Conservation (phyloP, 2,113 vertebrate genomes). For the Hirundichthys speculiger region DNA sequence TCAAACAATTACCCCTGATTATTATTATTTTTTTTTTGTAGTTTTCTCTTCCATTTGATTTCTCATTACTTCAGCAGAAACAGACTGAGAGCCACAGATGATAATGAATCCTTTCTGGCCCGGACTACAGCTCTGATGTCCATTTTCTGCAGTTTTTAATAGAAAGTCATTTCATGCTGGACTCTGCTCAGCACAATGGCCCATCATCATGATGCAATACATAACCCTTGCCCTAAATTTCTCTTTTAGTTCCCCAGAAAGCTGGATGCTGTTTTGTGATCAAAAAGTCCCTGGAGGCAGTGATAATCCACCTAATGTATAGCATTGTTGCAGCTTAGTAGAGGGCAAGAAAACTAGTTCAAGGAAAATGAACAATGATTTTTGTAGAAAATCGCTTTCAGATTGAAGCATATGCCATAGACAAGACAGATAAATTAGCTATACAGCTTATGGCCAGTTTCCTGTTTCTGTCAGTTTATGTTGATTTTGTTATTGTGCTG, state of each 20-base stretch:
- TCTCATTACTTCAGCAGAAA: constrained; percentile 45
- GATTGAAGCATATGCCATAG: constrained; percentile 74
- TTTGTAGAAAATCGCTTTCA: constrained; percentile 76
- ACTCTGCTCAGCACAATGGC: constrained; percentile 63
- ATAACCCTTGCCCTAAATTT: constrained; percentile 64
- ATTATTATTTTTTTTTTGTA: constrained; percentile 21
- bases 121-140: constrained; percentile 61
- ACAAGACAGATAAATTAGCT: constrained; percentile 77
- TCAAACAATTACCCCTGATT: constrained; percentile 36
- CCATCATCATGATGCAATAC: constrained; percentile 62
- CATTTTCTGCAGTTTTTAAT: constrained; percentile 55
- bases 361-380: constrained; percentile 66
- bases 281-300: constrained; percentile 57
- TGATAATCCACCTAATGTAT: constrained; percentile 58
- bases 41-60: constrained; percentile 59
- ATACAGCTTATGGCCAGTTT: constrained; percentile 46
- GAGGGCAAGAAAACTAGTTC: constrained; percentile 51
- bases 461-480: constrained; percentile 44
- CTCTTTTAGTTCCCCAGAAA: constrained; percentile 35
- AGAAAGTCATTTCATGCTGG: constrained; percentile 56
- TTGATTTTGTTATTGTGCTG: constrained; percentile 43
- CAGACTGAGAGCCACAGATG: constrained; percentile 36
- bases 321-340: constrained; percentile 47
- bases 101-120: constrained; percentile 67
- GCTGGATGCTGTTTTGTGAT: constrained; percentile 60